A percentile compares a stretch with the other conserved stretches of the same genome.
Evolutionary conservation across 2,888 invertebrate genomes (phyloP).

Genomic region (Lamellibrachia satsuma): DNA sequence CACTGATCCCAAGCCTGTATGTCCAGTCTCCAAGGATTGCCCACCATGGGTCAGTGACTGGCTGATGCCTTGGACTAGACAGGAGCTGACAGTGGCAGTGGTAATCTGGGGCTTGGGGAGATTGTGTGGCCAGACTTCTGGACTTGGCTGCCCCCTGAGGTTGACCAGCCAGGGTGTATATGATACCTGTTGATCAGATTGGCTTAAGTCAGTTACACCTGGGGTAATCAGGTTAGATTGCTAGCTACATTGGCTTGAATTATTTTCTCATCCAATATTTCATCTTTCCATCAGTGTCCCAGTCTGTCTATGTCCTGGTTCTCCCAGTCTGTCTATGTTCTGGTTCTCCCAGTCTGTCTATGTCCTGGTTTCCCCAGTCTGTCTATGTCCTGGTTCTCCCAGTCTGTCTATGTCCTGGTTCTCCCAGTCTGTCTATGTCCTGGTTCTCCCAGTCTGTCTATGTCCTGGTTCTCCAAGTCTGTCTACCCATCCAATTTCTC

Average conservation of each 20-base stretch:
- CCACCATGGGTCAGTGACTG: not conserved
- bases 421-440: not conserved
- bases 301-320: not conserved
- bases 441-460: not conserved
- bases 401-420: not conserved
- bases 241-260: not conserved
- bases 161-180: not conserved
- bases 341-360: not conserved
- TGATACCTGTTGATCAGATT: not conserved
- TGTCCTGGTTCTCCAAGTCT: not conserved
- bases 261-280: not conserved
- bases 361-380: not conserved
- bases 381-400: not conserved
- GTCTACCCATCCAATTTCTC: not conserved
- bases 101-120: not conserved
- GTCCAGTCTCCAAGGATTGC: not conserved
- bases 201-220: not conserved
- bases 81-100: not conserved
- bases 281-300: not conserved
- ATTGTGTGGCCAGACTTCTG: not conserved
- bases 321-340: not conserved
- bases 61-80: not conserved
- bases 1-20: not conserved
- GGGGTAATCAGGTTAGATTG: not conserved
- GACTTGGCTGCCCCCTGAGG: not conserved